Evolutionary conservation across 2,113 vertebrate genomes (phyloP).

Genomic region (Harpagus bidentatus): DNA sequence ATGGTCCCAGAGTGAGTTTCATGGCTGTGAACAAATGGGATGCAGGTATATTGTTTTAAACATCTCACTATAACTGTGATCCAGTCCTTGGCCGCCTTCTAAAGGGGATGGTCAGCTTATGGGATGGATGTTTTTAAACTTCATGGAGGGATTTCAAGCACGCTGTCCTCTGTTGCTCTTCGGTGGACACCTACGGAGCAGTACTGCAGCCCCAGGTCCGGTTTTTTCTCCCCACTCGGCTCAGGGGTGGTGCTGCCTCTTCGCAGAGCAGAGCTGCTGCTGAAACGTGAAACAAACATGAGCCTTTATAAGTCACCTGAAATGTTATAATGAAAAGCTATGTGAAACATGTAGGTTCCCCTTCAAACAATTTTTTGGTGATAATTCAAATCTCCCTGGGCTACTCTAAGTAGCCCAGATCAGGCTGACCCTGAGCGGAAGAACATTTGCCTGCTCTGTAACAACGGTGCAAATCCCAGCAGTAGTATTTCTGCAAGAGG

Average conservation of each 20-base stretch:
- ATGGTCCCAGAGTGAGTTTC: not conserved
- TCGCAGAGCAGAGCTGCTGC: not conserved
- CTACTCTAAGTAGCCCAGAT: not conserved
- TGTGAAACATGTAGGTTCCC: rapidly evolving
- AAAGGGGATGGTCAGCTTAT: not conserved
- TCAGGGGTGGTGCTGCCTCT: not conserved
- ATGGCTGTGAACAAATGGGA: not conserved
- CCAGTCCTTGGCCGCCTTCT: not conserved
- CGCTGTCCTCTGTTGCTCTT: not conserved
- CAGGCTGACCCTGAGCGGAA: not conserved
- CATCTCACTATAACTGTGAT: not conserved
- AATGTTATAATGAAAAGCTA: not conserved
- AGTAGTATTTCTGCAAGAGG: not conserved
- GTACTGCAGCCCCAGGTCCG: not conserved
- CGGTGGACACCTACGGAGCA: not conserved
- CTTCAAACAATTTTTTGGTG: not conserved
- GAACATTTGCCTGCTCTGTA: not conserved
- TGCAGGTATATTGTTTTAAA: not conserved
- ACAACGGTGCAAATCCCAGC: not conserved
- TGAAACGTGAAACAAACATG: not conserved
- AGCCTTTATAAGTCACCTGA: not conserved
- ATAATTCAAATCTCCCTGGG: not conserved
- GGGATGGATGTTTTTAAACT: not conserved
- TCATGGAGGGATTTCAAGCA: not conserved
- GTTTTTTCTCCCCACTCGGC: not conserved